Conservation (phyloP, 2,113 vertebrate genomes). For the Cynopterus brachyotis region DNA sequence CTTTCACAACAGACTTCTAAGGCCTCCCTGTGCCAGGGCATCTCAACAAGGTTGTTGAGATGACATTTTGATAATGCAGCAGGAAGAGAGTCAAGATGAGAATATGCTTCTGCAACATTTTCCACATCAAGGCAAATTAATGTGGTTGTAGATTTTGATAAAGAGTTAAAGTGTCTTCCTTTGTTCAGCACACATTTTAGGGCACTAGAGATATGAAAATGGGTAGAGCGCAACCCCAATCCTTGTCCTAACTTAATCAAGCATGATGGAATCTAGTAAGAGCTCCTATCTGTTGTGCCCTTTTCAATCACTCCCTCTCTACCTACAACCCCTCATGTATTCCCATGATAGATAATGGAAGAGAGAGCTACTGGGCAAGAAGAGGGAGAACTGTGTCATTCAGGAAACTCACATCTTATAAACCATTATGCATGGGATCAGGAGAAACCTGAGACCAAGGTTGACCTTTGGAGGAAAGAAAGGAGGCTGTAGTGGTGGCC, state of each 20-base stretch:
- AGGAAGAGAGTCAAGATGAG: neutral
- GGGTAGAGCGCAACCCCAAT: neutral
- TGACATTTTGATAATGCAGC: accelerated
- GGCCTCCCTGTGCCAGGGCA: neutral
- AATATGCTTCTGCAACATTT: neutral
- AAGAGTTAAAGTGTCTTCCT: neutral
- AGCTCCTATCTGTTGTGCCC: neutral
- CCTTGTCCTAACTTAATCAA: neutral
- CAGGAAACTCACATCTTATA: accelerated
- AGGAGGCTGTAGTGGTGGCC: neutral
- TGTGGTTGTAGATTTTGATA: neutral
- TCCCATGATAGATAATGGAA: neutral
- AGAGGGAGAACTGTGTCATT: neutral
- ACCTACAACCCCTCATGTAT: neutral
- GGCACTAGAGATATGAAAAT: neutral
- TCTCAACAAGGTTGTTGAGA: neutral
- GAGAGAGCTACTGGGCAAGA: neutral
- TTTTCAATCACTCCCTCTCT: neutral
- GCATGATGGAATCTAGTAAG: neutral
- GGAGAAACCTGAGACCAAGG: neutral
- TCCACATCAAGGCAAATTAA: neutral
- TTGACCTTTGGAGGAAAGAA: neutral
- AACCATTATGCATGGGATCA: neutral
- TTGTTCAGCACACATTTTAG: neutral
- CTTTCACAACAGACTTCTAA: neutral